Conservation (phyloP, 2,888 invertebrate species). For the Agelastica alni region DNA sequence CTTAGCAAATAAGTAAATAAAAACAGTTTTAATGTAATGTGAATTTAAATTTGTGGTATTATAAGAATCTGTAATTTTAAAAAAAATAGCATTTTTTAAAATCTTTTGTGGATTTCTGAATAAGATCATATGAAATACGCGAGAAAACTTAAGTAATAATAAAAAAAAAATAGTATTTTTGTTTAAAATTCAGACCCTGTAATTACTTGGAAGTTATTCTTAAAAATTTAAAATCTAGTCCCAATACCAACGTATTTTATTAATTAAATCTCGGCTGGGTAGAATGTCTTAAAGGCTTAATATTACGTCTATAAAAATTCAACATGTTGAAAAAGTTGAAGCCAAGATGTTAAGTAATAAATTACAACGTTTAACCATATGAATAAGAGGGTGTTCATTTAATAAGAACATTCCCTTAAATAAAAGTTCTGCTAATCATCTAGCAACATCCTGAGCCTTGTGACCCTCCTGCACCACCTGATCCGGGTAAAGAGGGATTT, state of each 20-base stretch:
- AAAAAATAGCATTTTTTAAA: too few species aligned
- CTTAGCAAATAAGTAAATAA: too few species aligned
- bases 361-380: constrained; percentile 22
- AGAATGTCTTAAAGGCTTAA: neutral
- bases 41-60: too few species aligned
- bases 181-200: too few species aligned
- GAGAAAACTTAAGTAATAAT: too few species aligned
- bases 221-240: neutral
- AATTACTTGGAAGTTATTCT: too few species aligned
- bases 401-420: constrained; percentile 16
- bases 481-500: constrained; percentile 76
- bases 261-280: neutral
- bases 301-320: neutral
- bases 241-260: constrained; percentile 5
- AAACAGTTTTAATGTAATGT: too few species aligned
- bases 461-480: constrained; percentile 78
- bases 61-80: too few species aligned
- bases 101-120: too few species aligned
- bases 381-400: constrained; percentile 8
- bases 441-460: constrained; percentile 92
- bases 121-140: too few species aligned
- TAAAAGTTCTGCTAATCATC: constrained; percentile 50
- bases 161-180: too few species aligned
- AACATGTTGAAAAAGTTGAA: neutral
- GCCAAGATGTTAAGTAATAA: constrained; percentile 17